phyloP scores from a whole-genome alignment of 2,113 vertebrate species.

The Petromus typicus region DNA sequence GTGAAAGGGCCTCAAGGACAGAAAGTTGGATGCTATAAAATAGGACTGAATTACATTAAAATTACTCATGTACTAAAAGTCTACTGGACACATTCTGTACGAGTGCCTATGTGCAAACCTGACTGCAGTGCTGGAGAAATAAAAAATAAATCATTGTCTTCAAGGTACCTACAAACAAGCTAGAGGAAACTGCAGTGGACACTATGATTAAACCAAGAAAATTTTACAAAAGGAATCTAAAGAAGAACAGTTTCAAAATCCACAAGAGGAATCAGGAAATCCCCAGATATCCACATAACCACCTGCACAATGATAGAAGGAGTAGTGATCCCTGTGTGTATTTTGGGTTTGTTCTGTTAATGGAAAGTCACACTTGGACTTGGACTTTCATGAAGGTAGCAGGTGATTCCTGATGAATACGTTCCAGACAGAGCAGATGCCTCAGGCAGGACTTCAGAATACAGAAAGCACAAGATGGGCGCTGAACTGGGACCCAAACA shows the following conservation, averaged over 20 bases:
- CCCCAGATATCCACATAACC: neutral
- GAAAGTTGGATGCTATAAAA: neutral
- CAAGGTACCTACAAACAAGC: neutral
- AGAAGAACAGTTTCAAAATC: neutral
- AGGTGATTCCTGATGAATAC: constrained; percentile 3
- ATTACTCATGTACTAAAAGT: neutral
- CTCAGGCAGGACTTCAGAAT: neutral
- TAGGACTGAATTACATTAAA: neutral
- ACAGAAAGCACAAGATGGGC: neutral
- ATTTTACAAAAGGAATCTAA: too few species aligned
- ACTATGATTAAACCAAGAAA: neutral
- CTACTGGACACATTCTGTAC: neutral
- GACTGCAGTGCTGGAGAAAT: neutral
- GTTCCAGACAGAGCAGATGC: constrained; percentile 27
- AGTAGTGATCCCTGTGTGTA: neutral
- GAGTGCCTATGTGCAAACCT: neutral
- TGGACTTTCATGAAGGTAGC: neutral
- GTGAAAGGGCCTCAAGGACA: neutral
- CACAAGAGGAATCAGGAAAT: neutral
- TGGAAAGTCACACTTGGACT: neutral
- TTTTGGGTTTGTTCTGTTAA: constrained; percentile 14
- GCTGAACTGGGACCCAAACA: neutral
- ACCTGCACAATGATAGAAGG: neutral
- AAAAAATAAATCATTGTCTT: neutral
- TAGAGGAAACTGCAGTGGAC: neutral